Evolutionary conservation across 2,113 vertebrate species (phyloP).

Genomic region (Numenius arquata): DNA sequence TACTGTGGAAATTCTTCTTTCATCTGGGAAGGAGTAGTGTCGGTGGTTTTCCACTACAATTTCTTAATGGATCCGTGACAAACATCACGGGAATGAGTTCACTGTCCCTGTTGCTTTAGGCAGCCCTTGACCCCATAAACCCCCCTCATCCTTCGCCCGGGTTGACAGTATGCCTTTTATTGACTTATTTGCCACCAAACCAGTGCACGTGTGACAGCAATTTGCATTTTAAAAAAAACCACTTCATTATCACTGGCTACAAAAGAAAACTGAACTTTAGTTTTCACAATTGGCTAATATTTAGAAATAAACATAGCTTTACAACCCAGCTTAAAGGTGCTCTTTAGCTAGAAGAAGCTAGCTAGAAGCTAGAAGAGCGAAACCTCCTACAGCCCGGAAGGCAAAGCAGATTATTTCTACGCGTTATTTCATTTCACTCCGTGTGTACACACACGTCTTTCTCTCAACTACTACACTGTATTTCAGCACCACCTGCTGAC

Average conservation of each 20-base stretch:
- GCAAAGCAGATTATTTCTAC: neutral
- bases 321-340: neutral
- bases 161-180: neutral
- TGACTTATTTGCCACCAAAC: neutral
- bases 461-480: neutral
- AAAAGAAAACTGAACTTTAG: neutral
- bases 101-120: neutral
- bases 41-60: neutral
- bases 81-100: neutral
- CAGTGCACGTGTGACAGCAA: accelerated
- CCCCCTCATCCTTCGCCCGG: neutral
- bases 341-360: too few species aligned
- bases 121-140: neutral
- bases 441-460: accelerated
- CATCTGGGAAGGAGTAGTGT: neutral
- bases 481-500: constrained; percentile 64
- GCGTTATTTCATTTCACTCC: too few species aligned
- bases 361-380: neutral
- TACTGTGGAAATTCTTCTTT: neutral
- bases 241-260: accelerated
- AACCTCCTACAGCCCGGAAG: neutral
- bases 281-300: neutral
- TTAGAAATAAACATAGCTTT: neutral
- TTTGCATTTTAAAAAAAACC: neutral
- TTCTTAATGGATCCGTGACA: neutral